These are phyloP conservation scores for Pseudomyrmex cubaensis DNA, from an alignment of 1,140 invertebrate genomes.

Conservation along the genomic window DNA sequence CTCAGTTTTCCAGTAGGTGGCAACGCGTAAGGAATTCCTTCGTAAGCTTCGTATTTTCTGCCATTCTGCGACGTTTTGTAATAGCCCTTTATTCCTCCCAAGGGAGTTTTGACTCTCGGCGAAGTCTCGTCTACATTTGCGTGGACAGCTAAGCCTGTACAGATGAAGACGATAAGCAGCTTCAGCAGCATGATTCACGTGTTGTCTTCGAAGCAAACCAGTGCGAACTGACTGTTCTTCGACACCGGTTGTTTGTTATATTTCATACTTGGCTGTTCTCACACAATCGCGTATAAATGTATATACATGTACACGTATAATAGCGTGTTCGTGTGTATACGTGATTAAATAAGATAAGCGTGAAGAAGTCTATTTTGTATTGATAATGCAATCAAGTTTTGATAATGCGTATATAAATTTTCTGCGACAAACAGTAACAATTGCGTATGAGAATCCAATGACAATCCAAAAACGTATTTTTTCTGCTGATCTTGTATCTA, in stretches of 20 bases:
- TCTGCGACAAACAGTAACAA: no score
- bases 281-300: background rate
- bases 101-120: slow-evolving; percentile 76
- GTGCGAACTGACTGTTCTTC: background rate
- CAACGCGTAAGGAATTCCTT: slow-evolving; percentile 88
- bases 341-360: background rate
- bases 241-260: background rate
- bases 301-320: background rate
- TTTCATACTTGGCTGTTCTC: background rate
- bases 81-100: slow-evolving; percentile 78
- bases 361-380: background rate
- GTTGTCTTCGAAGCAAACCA: background rate
- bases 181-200: background rate
- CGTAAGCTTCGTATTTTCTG: slow-evolving; percentile 85
- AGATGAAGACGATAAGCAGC: background rate
- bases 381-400: no score
- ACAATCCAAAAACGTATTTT: no score
- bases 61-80: slow-evolving; percentile 79
- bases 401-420: no score
- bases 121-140: slow-evolving; percentile 53
- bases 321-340: no score
- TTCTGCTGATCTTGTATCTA: no score
- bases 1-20: slow-evolving; percentile 86
- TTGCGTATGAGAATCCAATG: no score
- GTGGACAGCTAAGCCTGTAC: background rate